Evolutionary conservation across 2,888 invertebrate genomes (phyloP).

Genomic region (Andrena fulva): DNA sequence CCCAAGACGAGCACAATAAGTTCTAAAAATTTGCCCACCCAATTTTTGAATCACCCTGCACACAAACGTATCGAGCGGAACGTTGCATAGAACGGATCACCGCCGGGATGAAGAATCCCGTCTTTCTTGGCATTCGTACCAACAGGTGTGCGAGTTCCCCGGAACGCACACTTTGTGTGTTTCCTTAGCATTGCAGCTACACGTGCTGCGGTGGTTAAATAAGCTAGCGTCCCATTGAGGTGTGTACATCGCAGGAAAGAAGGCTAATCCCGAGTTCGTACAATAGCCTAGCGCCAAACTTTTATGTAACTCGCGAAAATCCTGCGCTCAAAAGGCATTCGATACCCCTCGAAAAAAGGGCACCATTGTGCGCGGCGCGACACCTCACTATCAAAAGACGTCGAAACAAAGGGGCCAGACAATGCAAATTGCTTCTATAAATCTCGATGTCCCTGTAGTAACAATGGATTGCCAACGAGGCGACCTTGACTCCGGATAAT

Average conservation of each 20-base stretch:
- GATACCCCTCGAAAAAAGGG: not conserved
- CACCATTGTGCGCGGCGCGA: not conserved
- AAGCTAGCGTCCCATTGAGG: slow-evolving; percentile 24
- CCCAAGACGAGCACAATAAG: not conserved
- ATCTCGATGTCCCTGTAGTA: slow-evolving; percentile 4
- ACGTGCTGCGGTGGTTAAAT: slow-evolving; percentile 15
- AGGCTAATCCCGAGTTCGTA: slow-evolving; percentile 12
- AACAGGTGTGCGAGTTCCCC: slow-evolving; percentile 49
- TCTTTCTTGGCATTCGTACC: slow-evolving; percentile 28
- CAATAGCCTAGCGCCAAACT: slow-evolving; percentile 14
- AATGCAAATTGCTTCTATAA: not conserved
- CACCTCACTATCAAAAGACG: not conserved
- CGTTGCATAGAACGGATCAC: slow-evolving; percentile 12
- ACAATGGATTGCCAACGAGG: slow-evolving; percentile 32
- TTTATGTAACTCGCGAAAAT: slow-evolving; percentile 10
- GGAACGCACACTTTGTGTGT: slow-evolving; percentile 26
- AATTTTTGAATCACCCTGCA: not conserved
- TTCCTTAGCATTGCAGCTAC: slow-evolving; percentile 15
- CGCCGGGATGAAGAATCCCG: slow-evolving; percentile 29
- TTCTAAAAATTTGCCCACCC: not conserved
- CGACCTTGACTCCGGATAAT: slow-evolving; percentile 52
- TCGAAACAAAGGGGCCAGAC: not conserved
- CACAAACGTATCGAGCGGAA: slow-evolving; percentile 20
- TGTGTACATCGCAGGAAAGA: not conserved
- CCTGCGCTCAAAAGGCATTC: not conserved